Conservation (phyloP, 2,113 vertebrate genomes). For the Grammomys dolichurus region DNA sequence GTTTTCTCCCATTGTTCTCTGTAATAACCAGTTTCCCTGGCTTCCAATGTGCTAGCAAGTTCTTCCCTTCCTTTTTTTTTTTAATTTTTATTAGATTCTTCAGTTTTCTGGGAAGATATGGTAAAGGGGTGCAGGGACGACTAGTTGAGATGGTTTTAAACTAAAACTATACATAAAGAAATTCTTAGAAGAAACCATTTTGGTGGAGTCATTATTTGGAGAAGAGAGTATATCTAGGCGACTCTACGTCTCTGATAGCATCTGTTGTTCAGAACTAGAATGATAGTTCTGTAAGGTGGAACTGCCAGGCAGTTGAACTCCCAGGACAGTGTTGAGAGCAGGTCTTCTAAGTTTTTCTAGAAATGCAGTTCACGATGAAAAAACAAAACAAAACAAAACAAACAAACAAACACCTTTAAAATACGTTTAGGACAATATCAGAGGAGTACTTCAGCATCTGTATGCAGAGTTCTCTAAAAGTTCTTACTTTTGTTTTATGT, state of each 20-base stretch:
- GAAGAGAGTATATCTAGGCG: neutral
- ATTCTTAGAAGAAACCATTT: neutral
- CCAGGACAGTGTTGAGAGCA: neutral
- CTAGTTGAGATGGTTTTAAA: neutral
- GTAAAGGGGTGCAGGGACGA: neutral
- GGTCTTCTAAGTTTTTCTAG: neutral
- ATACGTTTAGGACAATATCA: neutral
- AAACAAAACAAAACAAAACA: neutral
- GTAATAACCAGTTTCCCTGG: conserved; percentile 23
- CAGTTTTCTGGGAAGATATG: neutral
- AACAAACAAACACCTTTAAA: neutral
- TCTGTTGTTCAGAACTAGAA: neutral
- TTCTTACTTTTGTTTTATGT: neutral
- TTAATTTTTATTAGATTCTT: neutral
- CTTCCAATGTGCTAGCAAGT: neutral
- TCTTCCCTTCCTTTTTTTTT: neutral
- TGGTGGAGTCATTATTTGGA: neutral
- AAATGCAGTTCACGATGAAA: neutral
- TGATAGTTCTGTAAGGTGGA: neutral
- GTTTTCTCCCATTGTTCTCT: neutral
- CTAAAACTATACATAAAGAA: neutral
- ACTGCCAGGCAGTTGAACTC: too few relatives aligned
- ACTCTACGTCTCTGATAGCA: neutral
- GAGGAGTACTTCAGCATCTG: neutral
- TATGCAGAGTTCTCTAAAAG: neutral